Evolutionary conservation across 2,113 vertebrate genomes (phyloP).

Genomic region (Lichenostomus cassidix): DNA sequence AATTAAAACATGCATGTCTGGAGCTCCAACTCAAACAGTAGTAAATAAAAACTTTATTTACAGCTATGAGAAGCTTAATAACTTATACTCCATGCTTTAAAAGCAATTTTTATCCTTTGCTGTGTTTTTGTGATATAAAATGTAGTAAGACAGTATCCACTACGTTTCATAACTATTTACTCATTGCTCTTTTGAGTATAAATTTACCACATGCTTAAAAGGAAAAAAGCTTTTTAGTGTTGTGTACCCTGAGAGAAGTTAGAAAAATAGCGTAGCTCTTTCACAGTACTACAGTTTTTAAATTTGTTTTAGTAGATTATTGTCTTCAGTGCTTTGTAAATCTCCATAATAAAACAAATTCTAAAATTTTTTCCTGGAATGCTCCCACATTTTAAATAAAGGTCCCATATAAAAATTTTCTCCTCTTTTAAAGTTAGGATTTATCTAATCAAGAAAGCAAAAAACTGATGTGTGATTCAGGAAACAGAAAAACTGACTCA

Average conservation of each 20-base stretch:
- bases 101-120: background rate
- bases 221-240: background rate
- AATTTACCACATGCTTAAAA: background rate
- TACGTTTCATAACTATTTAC: background rate
- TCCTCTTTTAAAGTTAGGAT: background rate
- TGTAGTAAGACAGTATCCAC: background rate
- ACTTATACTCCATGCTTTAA: background rate
- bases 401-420: background rate
- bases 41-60: background rate
- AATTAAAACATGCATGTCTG: background rate
- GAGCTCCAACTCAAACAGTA: background rate
- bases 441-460: background rate
- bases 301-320: background rate
- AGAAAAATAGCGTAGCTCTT: background rate
- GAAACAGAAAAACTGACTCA: background rate
- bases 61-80: background rate
- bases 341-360: background rate
- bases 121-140: background rate
- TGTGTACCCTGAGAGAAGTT: background rate
- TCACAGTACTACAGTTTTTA: background rate
- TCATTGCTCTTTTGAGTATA: background rate
- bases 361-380: background rate
- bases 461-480: background rate
- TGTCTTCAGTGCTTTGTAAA: background rate
- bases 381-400: background rate